phyloP scores from a whole-genome alignment of 2,113 vertebrate genomes.

The Mastomys natalensis region DNA sequence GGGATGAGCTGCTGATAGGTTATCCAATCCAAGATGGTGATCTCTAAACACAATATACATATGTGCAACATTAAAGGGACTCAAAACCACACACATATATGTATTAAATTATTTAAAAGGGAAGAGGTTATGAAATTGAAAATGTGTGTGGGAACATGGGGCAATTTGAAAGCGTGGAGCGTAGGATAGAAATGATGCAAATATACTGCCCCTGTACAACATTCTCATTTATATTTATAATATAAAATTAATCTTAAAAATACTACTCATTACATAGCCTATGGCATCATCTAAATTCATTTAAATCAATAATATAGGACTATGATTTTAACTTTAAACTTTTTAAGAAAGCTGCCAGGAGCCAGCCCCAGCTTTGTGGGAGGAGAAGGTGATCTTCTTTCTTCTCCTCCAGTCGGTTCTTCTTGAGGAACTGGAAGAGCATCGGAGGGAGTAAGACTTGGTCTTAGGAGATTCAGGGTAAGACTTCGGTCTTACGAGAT shows the following conservation, averaged over 20 bases:
- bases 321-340: background rate
- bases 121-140: background rate
- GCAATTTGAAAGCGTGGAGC: background rate
- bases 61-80: background rate
- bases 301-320: background rate
- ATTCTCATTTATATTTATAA: background rate
- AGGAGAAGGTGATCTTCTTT: no score
- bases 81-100: background rate
- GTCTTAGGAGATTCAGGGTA: no score
- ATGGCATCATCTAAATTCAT: background rate
- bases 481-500: no score
- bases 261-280: background rate
- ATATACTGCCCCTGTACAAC: background rate
- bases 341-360: background rate
- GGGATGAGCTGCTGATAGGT: background rate
- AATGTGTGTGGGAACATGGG: background rate
- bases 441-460: no score
- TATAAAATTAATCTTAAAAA: background rate
- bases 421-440: no score
- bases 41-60: background rate
- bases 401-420: no score
- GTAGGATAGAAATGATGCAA: background rate
- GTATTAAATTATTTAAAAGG: background rate
- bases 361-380: no score
- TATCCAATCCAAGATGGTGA: no score